phyloP scores from a whole-genome alignment of 37 sponge, comb jelly and placozoan genomes.

The Haliclona indistincta region DNA sequence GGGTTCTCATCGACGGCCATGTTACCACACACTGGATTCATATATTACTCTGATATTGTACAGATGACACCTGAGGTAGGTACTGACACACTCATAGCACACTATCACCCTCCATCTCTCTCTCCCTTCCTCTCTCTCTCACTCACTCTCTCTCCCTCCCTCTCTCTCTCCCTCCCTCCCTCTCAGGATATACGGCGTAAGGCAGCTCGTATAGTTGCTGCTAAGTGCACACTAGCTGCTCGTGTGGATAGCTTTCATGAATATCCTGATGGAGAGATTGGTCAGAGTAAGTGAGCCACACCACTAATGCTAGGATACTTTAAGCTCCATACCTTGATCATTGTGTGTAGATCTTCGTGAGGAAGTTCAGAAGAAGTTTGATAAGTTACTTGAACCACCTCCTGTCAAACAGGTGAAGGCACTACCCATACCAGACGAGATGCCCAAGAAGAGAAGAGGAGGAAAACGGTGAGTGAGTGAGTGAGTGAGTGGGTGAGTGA shows the following conservation, averaged over 20 bases:
- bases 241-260: slow-evolving; percentile 95
- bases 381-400: slow-evolving; percentile 92
- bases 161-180: too few relatives aligned
- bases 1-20: slow-evolving; percentile 89
- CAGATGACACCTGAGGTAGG: slow-evolving; percentile 80
- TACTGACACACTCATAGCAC: too few relatives aligned
- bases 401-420: slow-evolving; percentile 90
- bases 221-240: slow-evolving; percentile 97
- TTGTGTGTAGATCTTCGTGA: slow-evolving; percentile 70
- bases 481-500: too few relatives aligned
- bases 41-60: slow-evolving; percentile 91
- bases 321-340: too few relatives aligned
- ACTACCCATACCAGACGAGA: slow-evolving; percentile 87
- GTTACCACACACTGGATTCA: slow-evolving; percentile 91
- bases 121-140: too few relatives aligned
- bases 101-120: too few relatives aligned
- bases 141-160: too few relatives aligned
- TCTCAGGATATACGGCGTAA: slow-evolving; percentile 91
- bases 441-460: slow-evolving; percentile 91
- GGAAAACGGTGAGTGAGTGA: slow-evolving; percentile 83
- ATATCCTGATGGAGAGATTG: slow-evolving; percentile 47
- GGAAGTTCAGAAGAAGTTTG: slow-evolving; percentile 90
- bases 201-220: slow-evolving; percentile 86
- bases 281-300: slow-evolving; percentile 57
- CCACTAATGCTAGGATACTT: too few relatives aligned